phyloP scores from a whole-genome alignment of 2,113 vertebrate species.

The Odontophorus gujanensis region DNA sequence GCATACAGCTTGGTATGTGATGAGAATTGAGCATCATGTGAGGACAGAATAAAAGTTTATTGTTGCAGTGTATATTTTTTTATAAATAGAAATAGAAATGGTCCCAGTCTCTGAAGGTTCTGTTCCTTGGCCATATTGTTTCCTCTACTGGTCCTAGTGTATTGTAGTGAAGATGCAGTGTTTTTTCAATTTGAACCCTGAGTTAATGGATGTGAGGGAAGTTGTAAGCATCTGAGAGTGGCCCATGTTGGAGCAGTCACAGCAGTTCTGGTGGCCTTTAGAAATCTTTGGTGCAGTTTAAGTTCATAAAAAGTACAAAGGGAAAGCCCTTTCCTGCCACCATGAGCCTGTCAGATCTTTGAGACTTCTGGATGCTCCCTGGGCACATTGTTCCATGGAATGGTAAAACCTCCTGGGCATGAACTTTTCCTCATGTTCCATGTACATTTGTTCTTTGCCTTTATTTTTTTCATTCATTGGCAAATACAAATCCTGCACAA shows the following conservation, averaged over 20 bases:
- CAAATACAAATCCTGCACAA: not conserved
- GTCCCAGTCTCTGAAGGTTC: not conserved
- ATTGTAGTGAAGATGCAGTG: not conserved
- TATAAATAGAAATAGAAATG: not conserved
- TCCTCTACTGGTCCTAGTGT: not conserved
- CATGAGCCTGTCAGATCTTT: not conserved
- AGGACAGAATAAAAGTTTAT: not conserved
- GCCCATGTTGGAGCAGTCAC: not conserved
- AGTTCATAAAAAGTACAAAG: not conserved
- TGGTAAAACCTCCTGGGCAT: not conserved
- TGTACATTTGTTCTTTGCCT: not conserved
- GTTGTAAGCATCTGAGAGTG: not conserved
- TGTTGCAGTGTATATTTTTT: not conserved
- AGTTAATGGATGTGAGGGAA: not conserved
- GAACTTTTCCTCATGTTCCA: not conserved
- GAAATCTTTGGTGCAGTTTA: not conserved
- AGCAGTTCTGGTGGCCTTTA: not conserved
- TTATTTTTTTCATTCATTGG: not conserved
- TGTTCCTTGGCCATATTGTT: not conserved
- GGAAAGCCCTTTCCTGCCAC: not conserved
- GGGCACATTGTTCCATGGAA: not conserved
- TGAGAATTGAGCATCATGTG: fast-evolving
- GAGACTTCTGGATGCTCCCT: not conserved
- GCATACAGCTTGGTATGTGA: not conserved
- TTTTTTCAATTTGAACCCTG: not conserved